These are phyloP conservation scores for Macroramphosus scolopax DNA, from an alignment of 2,797 vertebrate genomes.

Conservation along the genomic window DNA sequence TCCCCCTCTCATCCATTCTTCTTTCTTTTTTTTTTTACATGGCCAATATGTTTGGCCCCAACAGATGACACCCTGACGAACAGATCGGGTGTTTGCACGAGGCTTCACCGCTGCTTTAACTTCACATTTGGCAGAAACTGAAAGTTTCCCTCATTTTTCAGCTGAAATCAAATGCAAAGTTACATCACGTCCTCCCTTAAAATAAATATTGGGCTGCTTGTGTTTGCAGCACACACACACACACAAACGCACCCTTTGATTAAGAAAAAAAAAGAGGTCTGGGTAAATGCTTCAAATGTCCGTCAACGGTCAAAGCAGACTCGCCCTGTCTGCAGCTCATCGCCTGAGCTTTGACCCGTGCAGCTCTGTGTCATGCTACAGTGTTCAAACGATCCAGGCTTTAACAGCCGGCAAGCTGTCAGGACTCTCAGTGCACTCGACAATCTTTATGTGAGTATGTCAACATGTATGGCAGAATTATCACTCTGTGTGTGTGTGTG, in stretches of 20 bases:
- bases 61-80: slow-evolving; percentile 23
- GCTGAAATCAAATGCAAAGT: slow-evolving; percentile 14
- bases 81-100: slow-evolving; percentile 33
- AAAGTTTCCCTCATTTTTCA: slow-evolving; percentile 35
- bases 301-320: slow-evolving; percentile 32
- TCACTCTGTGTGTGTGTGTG: slow-evolving; percentile 10
- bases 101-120: slow-evolving; percentile 23
- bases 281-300: slow-evolving; percentile 48
- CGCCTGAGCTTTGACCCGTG: slow-evolving; percentile 23
- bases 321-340: slow-evolving; percentile 26
- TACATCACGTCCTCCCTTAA: slow-evolving; percentile 24
- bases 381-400: slow-evolving; percentile 34
- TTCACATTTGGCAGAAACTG: slow-evolving; percentile 54
- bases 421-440: slow-evolving; percentile 56
- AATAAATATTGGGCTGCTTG: slow-evolving; percentile 68
- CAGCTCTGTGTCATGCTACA: slow-evolving; percentile 56
- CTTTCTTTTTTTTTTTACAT: slow-evolving; percentile 5
- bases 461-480: slow-evolving; percentile 6
- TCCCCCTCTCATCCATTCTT: slow-evolving; percentile 8
- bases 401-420: slow-evolving; percentile 38
- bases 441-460: slow-evolving; percentile 48
- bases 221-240: slow-evolving; percentile 16
- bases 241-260: slow-evolving; percentile 7
- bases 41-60: slow-evolving; percentile 39
- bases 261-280: slow-evolving; percentile 60